Evolutionary conservation across 2,888 invertebrate species (phyloP).

Genomic region (Operophtera brumata): DNA sequence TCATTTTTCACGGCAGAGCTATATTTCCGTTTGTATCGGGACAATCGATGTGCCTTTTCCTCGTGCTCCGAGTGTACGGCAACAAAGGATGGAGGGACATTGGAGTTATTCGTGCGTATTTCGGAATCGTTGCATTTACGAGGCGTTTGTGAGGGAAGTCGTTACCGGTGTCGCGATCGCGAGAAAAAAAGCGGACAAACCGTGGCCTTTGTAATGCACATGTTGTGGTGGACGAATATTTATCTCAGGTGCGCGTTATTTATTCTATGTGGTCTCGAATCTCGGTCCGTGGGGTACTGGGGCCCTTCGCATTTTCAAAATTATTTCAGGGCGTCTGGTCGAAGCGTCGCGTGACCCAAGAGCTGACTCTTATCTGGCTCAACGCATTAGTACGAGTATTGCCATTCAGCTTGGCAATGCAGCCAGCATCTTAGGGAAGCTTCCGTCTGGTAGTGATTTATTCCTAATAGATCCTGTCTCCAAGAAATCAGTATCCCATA

Average conservation of each 20-base stretch:
- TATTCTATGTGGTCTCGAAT: too few species aligned
- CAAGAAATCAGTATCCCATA: too few species aligned
- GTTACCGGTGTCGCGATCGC: constrained; percentile 59
- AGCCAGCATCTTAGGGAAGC: too few species aligned
- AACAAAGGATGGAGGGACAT: constrained; percentile 47
- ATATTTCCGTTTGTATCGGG: constrained; percentile 66
- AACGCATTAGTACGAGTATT: too few species aligned
- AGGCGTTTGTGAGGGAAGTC: constrained; percentile 60
- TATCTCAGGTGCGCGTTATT: background rate
- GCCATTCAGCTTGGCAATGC: too few species aligned
- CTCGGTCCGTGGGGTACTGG: too few species aligned
- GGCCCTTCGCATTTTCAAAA: too few species aligned
- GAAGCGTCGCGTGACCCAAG: too few species aligned
- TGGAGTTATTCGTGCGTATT: constrained; percentile 51
- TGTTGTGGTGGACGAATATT: constrained; percentile 31
- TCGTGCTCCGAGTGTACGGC: constrained; percentile 38
- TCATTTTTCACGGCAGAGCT: constrained; percentile 56
- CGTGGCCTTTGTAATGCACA: constrained; percentile 52
- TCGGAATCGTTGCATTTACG: constrained; percentile 57
- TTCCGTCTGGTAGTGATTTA: too few species aligned
- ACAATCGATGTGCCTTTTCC: constrained; percentile 62
- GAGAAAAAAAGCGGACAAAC: constrained; percentile 50
- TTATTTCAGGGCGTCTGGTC: too few species aligned
- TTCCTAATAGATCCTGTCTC: too few species aligned
- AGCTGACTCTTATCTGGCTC: too few species aligned